Evolutionary conservation across 2,113 vertebrate genomes (phyloP), one percentile per base, ranked within the genome.

Genomic region (Todiramphus saurophagus): DNA sequence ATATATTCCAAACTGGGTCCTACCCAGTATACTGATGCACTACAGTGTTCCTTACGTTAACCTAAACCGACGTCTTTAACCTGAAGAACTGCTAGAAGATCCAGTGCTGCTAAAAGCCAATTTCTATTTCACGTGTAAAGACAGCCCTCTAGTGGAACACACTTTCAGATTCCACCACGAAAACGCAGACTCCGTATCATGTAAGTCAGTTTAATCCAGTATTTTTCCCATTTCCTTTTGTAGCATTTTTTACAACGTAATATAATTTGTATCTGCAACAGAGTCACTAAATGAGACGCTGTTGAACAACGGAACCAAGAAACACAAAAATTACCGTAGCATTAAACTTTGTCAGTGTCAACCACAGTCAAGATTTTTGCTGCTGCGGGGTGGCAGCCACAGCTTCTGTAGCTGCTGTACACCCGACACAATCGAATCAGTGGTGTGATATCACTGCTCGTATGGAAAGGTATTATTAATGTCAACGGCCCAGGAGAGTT

Each of bases 71-170:
- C 4, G 9, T 44, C 30, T 73, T 76, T 53, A 75, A 33, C 56
- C 28, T 39, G 35, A 59, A 31, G 33, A 28, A 23, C 0, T 15
- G 48, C 44, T 7, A 15, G 6, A 30, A 56, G 23, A 76, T 10
- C 3, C 35, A 20, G 37, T 2, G 5, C 7, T 8, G 79, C 28
- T 14, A 0, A 0, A 41, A 77, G 48, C 39, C 62, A 2, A 16
- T 86, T 75, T 96, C 68, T 46, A 30, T 97, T 96, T 62, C 44
- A 51, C 5, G 95, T 89, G 97, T 70, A 87, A 69, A 81, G 95
- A 96, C 94, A 90, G 98, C 97, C 98, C 98, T 97, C 98, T 98
- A 51, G 97, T 96, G 98, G 98, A 96, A 67, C 10, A 21, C 16
- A 8, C 58, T 53, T 59, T 18, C 25, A 50, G 44, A 28, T 5